Conservation (phyloP, 2,797 vertebrate species). For the Masticophis lateralis region DNA sequence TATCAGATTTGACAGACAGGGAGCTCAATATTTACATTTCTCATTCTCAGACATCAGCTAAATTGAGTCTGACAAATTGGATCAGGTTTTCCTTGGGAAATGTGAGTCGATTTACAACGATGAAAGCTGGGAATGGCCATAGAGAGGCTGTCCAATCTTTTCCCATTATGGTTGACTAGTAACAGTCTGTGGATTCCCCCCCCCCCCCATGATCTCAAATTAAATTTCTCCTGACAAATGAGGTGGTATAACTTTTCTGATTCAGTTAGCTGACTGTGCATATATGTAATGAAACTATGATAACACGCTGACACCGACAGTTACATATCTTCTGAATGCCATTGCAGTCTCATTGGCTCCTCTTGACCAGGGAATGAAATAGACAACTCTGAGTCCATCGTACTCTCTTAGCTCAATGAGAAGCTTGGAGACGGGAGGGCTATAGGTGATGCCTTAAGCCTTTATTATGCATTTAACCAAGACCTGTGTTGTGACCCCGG, state of each 20-base stretch:
- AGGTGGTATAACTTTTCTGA: slow-evolving; percentile 36
- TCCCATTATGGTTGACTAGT: neutral
- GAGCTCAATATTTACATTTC: slow-evolving; percentile 33
- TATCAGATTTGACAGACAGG: slow-evolving; percentile 12
- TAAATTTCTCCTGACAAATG: slow-evolving; percentile 42
- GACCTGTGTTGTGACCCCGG: neutral
- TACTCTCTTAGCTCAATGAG: neutral
- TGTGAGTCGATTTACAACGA: slow-evolving; percentile 25
- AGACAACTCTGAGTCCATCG: neutral
- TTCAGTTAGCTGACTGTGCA: slow-evolving; percentile 36
- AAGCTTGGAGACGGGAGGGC: neutral
- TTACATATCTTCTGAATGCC: slow-evolving; percentile 7
- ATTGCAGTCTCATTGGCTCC: neutral
- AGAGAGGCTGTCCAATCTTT: slow-evolving; percentile 17
- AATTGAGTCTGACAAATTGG: slow-evolving; percentile 24
- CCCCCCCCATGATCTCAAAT: neutral
- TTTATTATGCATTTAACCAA: neutral
- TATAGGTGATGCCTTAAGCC: neutral
- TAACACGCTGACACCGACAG: neutral
- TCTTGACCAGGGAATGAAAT: neutral
- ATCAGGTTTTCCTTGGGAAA: neutral
- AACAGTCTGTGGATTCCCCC: slow-evolving; percentile 22
- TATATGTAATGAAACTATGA: neutral
- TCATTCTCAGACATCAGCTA: slow-evolving; percentile 18
- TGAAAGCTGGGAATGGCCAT: neutral